Percentiles rank a stretch among this genome's conserved stretches.
Conservation (phyloP, 1,140 invertebrate species). For the Sitophilus oryzae region DNA sequence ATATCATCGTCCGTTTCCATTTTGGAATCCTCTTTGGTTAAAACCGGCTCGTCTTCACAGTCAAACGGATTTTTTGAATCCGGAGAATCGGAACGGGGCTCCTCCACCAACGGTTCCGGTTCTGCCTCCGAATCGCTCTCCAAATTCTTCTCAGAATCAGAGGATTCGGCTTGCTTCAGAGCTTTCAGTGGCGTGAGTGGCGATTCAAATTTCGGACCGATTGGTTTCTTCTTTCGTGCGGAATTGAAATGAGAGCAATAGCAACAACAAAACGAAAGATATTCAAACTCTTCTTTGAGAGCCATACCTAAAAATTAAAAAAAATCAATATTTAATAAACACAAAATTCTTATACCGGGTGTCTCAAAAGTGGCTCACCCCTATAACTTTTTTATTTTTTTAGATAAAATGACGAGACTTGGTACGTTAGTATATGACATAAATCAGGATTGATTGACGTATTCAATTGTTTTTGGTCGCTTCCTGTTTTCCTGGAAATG, state of each 20-base stretch:
- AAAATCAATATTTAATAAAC: too few species aligned
- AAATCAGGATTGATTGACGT: too few species aligned
- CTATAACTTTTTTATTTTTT: too few species aligned
- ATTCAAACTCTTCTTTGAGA: slow-evolving; percentile 93
- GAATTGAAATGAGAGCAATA: slow-evolving; percentile 82
- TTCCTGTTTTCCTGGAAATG: too few species aligned
- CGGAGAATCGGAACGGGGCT: background rate
- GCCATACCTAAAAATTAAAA: slow-evolving; percentile 78
- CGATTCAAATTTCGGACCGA: slow-evolving; percentile 57
- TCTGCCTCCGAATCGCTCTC: slow-evolving; percentile 29
- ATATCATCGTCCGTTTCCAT: background rate
- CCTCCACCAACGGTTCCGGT: background rate
- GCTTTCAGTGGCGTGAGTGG: slow-evolving; percentile 19
- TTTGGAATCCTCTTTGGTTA: background rate
- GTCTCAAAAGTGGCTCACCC: too few species aligned
- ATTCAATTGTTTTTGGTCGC: too few species aligned
- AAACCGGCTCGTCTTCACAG: background rate
- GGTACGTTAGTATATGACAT: too few species aligned
- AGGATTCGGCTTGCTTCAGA: slow-evolving; percentile 21
- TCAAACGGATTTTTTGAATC: too few species aligned
- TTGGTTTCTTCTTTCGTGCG: slow-evolving; percentile 72
- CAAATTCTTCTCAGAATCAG: slow-evolving; percentile 35
- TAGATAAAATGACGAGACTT: too few species aligned
- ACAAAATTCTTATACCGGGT: too few species aligned
- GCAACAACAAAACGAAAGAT: slow-evolving; percentile 81